These are phyloP conservation scores for Cheilosia vulpina DNA, from an alignment of 2,888 invertebrate genomes.

Conservation along the genomic window DNA sequence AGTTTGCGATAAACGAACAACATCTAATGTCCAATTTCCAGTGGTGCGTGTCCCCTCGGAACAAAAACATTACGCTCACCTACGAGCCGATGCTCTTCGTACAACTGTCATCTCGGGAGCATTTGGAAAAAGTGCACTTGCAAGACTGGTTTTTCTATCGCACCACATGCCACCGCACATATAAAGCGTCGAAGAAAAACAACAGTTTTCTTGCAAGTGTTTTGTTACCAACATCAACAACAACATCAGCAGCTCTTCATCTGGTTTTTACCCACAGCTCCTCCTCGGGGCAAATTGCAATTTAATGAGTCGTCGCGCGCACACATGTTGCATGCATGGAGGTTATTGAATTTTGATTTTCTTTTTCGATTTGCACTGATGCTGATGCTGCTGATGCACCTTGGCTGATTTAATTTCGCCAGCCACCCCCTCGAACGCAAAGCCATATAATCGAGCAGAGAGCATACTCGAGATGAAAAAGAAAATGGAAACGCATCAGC, in stretches of 20 bases:
- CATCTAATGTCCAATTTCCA: constrained; percentile 55
- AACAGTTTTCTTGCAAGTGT: constrained; percentile 63
- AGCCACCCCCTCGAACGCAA: constrained; percentile 16
- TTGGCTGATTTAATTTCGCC: constrained; percentile 56
- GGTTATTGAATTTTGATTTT: constrained; percentile 68
- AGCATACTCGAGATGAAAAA: constrained; percentile 33
- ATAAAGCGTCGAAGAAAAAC: constrained; percentile 44
- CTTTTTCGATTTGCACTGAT: constrained; percentile 37
- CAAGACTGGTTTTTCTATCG: constrained; percentile 40
- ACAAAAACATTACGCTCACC: neutral
- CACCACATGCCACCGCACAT: constrained; percentile 30
- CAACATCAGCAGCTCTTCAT: constrained; percentile 11
- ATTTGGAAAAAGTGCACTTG: constrained; percentile 39
- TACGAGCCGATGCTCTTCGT: neutral
- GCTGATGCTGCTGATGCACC: constrained; percentile 30
- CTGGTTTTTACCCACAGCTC: constrained; percentile 19
- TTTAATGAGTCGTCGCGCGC: constrained; percentile 67
- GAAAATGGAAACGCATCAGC: constrained; percentile 12
- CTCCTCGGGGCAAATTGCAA: constrained; percentile 52
- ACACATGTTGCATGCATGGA: constrained; percentile 64
- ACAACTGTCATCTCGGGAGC: constrained; percentile 25
- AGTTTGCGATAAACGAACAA: constrained; percentile 5
- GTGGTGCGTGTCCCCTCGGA: constrained; percentile 28
- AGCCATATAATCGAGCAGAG: constrained; percentile 22
- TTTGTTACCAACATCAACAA: constrained; percentile 22